phyloP scores from a whole-genome alignment of 2,797 vertebrate species.

The Xyrichtys novacula region DNA sequence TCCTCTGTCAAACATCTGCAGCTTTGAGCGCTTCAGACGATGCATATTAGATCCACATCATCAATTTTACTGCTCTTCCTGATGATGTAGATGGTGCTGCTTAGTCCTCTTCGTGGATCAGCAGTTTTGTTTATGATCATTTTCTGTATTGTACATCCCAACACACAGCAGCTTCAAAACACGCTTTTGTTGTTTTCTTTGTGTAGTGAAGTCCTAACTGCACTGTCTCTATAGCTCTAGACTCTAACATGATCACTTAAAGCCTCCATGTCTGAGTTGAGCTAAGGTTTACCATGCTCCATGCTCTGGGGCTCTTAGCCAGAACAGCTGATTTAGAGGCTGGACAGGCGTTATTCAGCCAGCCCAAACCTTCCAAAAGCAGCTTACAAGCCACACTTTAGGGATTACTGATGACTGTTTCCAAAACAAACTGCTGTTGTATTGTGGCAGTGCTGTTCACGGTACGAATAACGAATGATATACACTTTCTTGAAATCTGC shows the following conservation, averaged over 20 bases:
- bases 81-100: no score
- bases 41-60: no score
- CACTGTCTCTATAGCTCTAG: neutral
- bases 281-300: neutral
- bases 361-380: conserved; percentile 11
- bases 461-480: neutral
- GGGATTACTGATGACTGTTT: conserved; percentile 15
- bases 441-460: neutral
- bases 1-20: neutral
- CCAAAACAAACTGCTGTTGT: conserved; percentile 5
- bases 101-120: no score
- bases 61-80: no score
- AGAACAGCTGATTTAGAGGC: neutral
- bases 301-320: conserved; percentile 2
- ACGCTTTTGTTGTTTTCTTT: neutral
- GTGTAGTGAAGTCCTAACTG: neutral
- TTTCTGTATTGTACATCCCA: no score
- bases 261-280: neutral
- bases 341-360: conserved; percentile 3
- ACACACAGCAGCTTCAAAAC: no score
- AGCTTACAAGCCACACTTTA: conserved; percentile 6
- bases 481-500: neutral
- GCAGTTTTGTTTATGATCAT: no score
- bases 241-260: neutral
- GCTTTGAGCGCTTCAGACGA: neutral